phyloP scores from a whole-genome alignment of 1,140 invertebrate species.

The Helicoverpa zea region DNA sequence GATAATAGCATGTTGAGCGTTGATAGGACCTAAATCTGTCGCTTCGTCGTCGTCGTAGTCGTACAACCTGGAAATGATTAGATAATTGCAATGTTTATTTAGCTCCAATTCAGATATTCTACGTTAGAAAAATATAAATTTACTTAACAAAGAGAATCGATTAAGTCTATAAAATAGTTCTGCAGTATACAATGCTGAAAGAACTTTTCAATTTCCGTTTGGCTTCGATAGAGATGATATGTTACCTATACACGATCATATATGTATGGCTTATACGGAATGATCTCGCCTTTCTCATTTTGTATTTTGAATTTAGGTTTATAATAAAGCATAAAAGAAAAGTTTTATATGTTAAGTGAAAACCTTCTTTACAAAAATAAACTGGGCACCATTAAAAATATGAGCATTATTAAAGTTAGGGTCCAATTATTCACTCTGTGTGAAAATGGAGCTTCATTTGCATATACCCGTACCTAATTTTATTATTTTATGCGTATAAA shows the following conservation, averaged over 20 bases:
- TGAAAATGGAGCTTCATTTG: neutral
- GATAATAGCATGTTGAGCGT: too few species aligned
- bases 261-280: too few species aligned
- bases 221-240: neutral
- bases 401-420: neutral
- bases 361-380: neutral
- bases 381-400: neutral
- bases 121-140: too few species aligned
- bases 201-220: slow-evolving; percentile 22
- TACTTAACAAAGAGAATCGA: too few species aligned
- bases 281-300: too few species aligned
- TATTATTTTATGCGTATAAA: neutral
- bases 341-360: neutral
- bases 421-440: neutral
- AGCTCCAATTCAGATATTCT: too few species aligned
- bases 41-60: too few species aligned
- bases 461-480: neutral
- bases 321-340: neutral
- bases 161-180: too few species aligned
- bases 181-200: neutral
- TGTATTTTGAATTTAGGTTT: neutral
- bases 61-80: too few species aligned
- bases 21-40: too few species aligned
- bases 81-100: too few species aligned
- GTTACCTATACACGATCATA: too few species aligned